Conservation (phyloP, 2,888 invertebrate genomes). For the Epinotia bilunana region DNA sequence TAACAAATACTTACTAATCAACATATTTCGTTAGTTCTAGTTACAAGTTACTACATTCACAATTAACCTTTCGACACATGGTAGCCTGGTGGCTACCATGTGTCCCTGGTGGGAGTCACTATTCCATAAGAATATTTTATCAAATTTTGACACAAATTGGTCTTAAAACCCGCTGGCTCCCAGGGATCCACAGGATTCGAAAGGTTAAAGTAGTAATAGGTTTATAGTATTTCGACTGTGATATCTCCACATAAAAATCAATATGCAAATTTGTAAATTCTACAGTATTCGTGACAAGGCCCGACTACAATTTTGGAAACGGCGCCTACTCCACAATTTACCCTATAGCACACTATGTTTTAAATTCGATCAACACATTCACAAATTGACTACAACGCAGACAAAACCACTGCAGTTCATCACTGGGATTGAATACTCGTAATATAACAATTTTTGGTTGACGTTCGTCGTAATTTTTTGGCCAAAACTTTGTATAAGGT, state of each 20-base stretch:
- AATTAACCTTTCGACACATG: neutral
- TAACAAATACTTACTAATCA: neutral
- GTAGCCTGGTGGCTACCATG: no score
- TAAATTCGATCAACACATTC: conserved; percentile 61
- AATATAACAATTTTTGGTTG: neutral
- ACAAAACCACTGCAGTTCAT: neutral
- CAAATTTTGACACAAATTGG: no score
- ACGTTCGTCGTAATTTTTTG: neutral
- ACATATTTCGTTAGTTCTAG: neutral
- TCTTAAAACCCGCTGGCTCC: no score
- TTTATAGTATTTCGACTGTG: neutral
- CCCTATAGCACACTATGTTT: conserved; percentile 58
- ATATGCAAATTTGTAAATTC: neutral
- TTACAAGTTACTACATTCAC: neutral
- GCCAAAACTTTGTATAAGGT: neutral
- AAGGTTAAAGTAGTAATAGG: neutral
- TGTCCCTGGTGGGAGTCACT: no score
- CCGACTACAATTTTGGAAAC: neutral
- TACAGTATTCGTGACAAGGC: neutral
- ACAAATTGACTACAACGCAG: conserved; percentile 51
- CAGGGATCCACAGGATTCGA: no score
- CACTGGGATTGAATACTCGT: conserved; percentile 1
- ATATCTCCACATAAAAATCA: neutral
- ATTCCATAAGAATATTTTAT: no score
- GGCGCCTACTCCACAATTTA: conserved; percentile 43